Percentiles rank a stretch among this genome's conserved stretches.
Conservation (phyloP, 2,888 invertebrate genomes). For the Epinotia nisella region DNA sequence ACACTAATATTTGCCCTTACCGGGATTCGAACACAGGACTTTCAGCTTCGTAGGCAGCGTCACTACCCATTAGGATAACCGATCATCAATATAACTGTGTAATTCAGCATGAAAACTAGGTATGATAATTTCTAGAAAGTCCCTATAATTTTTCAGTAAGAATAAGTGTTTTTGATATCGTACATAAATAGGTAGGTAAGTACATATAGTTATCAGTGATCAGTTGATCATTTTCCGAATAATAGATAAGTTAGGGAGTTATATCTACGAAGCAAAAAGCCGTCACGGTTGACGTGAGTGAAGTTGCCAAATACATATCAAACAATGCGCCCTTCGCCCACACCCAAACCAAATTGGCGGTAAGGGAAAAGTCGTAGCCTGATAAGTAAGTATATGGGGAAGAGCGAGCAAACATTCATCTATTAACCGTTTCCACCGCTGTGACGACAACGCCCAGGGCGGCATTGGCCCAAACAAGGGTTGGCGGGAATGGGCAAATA, state of each 20-base stretch:
- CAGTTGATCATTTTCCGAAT: neutral
- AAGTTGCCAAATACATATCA: constrained; percentile 3
- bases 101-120: constrained; percentile 49
- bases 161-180: constrained; percentile 41
- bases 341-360: constrained; percentile 56
- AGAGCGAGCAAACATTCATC: constrained; percentile 75
- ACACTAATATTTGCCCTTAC: too few relatives aligned
- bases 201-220: too few relatives aligned
- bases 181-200: neutral
- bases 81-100: constrained; percentile 66
- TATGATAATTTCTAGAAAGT: constrained; percentile 51
- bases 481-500: constrained; percentile 83
- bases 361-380: constrained; percentile 63
- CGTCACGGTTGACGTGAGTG: neutral
- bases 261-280: neutral
- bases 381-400: constrained; percentile 70
- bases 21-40: too few relatives aligned
- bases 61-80: too few relatives aligned
- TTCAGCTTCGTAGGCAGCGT: too few relatives aligned
- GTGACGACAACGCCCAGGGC: constrained; percentile 66
- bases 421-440: constrained; percentile 72
- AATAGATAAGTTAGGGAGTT: neutral
- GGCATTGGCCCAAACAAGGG: constrained; percentile 74
- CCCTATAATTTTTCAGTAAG: constrained; percentile 55
- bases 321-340: constrained; percentile 46